Evolutionary conservation across 1,140 invertebrate species (phyloP).

Genomic region (Ruditapes philippinarum): DNA sequence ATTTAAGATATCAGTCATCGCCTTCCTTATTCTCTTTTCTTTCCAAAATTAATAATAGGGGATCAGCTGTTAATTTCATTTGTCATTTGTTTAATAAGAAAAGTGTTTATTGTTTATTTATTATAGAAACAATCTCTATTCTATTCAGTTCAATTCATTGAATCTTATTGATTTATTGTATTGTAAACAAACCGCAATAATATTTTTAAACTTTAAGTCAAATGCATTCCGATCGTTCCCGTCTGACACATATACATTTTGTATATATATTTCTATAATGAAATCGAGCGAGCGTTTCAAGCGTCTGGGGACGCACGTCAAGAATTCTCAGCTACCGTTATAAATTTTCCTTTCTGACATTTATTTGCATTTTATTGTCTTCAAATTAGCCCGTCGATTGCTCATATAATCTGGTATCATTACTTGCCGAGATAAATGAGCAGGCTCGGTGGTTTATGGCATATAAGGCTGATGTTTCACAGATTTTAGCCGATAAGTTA

Average conservation of each 20-base stretch:
- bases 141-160: no score
- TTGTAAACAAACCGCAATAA: no score
- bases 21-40: no score
- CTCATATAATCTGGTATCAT: slow-evolving; percentile 40
- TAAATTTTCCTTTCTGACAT: slow-evolving; percentile 50
- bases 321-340: slow-evolving; percentile 6
- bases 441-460: not conserved
- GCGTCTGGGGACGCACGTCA: not conserved
- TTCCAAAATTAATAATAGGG: no score
- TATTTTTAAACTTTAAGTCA: no score
- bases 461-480: slow-evolving; percentile 40
- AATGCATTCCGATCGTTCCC: not conserved
- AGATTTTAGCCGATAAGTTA: slow-evolving; percentile 3
- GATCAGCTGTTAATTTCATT: no score
- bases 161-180: no score
- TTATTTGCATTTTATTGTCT: slow-evolving; percentile 54
- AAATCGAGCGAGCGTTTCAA: not conserved
- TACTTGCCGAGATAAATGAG: slow-evolving; percentile 12
- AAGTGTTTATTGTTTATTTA: no score
- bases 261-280: not conserved
- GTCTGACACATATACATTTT: not conserved
- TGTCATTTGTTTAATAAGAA: no score
- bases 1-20: no score
- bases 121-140: no score
- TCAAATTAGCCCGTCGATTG: slow-evolving; percentile 40